Base-by-base conservation (phyloP, 2,888 invertebrate genomes). In the Lochmaea capreae region DNA sequence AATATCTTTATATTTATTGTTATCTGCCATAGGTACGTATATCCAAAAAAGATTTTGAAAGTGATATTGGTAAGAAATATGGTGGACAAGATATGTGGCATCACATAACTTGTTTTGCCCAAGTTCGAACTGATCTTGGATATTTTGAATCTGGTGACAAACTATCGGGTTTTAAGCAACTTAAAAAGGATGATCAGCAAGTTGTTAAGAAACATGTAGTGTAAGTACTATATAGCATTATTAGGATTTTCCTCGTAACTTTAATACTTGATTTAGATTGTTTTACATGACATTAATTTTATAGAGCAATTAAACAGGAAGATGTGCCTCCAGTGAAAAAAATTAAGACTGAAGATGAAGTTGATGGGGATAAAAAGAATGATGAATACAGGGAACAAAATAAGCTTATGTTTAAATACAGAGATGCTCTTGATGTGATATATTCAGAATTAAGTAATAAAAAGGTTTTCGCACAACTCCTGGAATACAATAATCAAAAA, bases 71-170 rank as follows among this genome's bases (percentile, higher is more conserved):
- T 0, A 91, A 90, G 82, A 92, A 92, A 85, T 96, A 92, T 86
- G 97, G 97, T 0, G 97, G 96, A 0, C 91, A 94, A 82, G 92
- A 95, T 72, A 88, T 93, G 67, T 98, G 98, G 98, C 93, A 98
- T 86, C 98, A 98, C 87, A 86, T 97, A 3, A 93, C 94, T 74
- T 98, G 98, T 85, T 98, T 98, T 88, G 92, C 91, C 0, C 92
- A 95, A 83, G 83, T 92, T 1, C 89, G 97, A 54, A 89, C 90
- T 22, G 92, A 93, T 10, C 86, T 97, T 3, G 90, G 92, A 16
- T 98, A 92, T 87, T 92, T 91, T 83, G 94, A 91, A 52, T 88
- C 89, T 12, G 96, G 93, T 0, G 92, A 92, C 74, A 88, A 88
- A 81, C 86, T 98, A 33, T 93, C 94, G n/a, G 97, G 97, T 0